A percentile compares a stretch with the other conserved stretches of the same genome.
Conservation (phyloP, 2,113 vertebrate species). For the Nettapus auritus region DNA sequence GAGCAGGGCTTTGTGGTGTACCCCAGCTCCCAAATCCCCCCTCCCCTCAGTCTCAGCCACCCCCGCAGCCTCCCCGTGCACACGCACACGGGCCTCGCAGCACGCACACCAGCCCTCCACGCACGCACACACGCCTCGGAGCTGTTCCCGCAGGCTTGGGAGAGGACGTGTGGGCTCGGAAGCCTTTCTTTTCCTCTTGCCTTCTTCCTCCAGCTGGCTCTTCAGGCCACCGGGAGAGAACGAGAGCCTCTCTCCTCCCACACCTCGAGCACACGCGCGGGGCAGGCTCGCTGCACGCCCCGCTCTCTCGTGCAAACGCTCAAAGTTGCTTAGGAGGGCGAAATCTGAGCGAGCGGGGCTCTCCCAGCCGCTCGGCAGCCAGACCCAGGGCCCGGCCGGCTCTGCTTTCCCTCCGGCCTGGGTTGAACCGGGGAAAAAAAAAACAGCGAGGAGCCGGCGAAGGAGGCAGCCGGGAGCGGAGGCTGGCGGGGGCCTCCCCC, state of each 20-base stretch:
- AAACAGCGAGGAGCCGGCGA: neutral
- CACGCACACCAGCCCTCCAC: accelerated
- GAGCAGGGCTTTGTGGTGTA: neutral
- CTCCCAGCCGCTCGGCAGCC: neutral
- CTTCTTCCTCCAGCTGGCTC: slow-evolving; percentile 48
- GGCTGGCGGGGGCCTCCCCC: neutral
- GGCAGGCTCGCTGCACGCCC: neutral
- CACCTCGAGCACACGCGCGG: neutral
- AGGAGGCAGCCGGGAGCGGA: neutral
- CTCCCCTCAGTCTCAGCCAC: neutral
- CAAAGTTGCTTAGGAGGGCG: slow-evolving; percentile 50
- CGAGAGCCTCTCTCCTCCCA: slow-evolving; percentile 30
- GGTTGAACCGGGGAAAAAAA: neutral
- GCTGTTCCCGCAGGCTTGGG: slow-evolving; percentile 11
- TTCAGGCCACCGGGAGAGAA: slow-evolving; percentile 28
- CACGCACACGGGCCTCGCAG: accelerated
- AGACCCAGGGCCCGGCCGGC: neutral
- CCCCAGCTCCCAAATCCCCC: neutral
- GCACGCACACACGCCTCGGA: neutral
- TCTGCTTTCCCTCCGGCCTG: neutral
- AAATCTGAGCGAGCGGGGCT: slow-evolving; percentile 10
- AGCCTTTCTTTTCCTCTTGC: neutral
- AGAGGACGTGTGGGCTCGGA: slow-evolving; percentile 16
- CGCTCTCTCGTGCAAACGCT: neutral
- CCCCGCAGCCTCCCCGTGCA: neutral